These are phyloP conservation scores for Paguma larvata DNA, from an alignment of 2,797 vertebrate genomes.

Conservation along the genomic window DNA sequence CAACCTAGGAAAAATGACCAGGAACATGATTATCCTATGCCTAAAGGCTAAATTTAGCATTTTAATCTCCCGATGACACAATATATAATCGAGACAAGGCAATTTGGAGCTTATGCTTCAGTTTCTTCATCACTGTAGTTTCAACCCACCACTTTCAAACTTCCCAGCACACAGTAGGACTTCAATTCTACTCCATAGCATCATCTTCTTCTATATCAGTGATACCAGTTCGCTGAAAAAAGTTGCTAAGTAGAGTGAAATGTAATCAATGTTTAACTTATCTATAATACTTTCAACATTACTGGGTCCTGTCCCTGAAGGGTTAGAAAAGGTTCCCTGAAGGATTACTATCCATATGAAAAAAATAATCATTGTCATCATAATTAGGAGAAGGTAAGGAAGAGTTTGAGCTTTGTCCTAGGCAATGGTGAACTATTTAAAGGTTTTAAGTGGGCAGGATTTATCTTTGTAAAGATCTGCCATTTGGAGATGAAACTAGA, in stretches of 20 bases:
- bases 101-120: slow-evolving; percentile 9
- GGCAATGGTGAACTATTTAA: not conserved
- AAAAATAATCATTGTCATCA: not conserved
- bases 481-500: slow-evolving; percentile 21
- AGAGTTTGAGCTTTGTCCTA: not conserved
- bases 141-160: slow-evolving; percentile 28
- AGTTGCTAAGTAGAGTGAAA: not conserved
- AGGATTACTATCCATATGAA: slow-evolving; percentile 25
- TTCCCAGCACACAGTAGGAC: not conserved
- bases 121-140: not conserved
- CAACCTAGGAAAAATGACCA: not conserved
- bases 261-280: slow-evolving; percentile 8
- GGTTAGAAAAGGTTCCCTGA: not conserved
- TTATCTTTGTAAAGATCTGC: slow-evolving; percentile 39
- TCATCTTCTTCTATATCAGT: not conserved
- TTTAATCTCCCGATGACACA: slow-evolving; percentile 34
- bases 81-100: not conserved
- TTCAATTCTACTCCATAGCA: not conserved
- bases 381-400: not conserved
- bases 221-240: not conserved
- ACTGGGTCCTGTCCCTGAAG: not conserved
- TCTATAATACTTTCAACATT: slow-evolving; percentile 51
- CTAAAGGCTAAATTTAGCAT: not conserved
- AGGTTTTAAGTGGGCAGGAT: slow-evolving; percentile 23
- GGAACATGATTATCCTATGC: not conserved